These are phyloP conservation scores for Vanessa atalanta DNA, from an alignment of 1,140 invertebrate species.

Conservation along the genomic window DNA sequence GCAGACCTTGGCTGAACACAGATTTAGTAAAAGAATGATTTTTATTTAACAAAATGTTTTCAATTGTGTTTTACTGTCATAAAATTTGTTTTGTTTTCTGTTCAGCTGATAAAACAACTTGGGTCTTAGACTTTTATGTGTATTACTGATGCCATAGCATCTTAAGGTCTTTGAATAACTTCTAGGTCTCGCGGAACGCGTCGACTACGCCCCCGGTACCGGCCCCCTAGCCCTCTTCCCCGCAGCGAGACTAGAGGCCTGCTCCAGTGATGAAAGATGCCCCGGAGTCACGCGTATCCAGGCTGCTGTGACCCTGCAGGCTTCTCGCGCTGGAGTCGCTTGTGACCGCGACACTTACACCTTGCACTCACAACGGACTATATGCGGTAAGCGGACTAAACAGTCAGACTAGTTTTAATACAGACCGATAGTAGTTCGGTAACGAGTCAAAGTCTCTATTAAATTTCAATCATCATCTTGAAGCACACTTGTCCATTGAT, in stretches of 20 bases:
- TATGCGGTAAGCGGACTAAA: constrained; percentile 86
- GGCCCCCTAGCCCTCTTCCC: constrained; percentile 90
- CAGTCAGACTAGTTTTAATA: background rate
- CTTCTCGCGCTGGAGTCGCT: constrained; percentile 93
- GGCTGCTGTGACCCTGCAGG: constrained; percentile 86
- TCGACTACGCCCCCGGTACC: constrained; percentile 94
- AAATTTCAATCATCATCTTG: too few relatives aligned
- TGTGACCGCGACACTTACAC: constrained; percentile 96
- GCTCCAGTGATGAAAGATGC: constrained; percentile 89
- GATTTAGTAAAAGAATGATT: too few relatives aligned
- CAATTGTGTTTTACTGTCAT: too few relatives aligned
- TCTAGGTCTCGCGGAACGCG: constrained; percentile 90
- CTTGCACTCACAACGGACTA: constrained; percentile 92
- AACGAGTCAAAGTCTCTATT: too few relatives aligned
- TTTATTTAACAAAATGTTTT: too few relatives aligned
- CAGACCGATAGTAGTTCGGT: too few relatives aligned
- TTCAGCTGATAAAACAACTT: too few relatives aligned
- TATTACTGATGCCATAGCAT: background rate
- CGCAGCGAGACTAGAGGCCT: constrained; percentile 91
- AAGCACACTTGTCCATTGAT: too few relatives aligned
- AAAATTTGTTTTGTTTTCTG: too few relatives aligned
- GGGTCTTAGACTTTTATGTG: too few relatives aligned
- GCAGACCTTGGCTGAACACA: too few relatives aligned
- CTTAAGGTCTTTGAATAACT: background rate
- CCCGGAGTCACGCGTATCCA: constrained; percentile 84